Conservation (phyloP, 2,113 vertebrate species). For the Callaeas wilsoni region DNA sequence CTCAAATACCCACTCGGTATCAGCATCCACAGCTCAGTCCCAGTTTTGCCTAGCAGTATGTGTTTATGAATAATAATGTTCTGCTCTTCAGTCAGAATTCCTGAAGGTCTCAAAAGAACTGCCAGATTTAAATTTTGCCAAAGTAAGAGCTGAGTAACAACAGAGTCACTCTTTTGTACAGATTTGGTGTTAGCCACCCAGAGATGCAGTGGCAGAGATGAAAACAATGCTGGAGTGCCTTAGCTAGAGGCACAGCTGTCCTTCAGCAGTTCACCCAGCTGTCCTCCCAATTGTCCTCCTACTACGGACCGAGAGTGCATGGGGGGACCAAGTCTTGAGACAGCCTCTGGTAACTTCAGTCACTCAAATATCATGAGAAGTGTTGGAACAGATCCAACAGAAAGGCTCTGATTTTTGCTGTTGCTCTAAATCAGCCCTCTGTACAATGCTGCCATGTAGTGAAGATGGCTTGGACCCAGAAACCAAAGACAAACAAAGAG, state of each 20-base stretch:
- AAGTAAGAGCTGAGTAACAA: not conserved
- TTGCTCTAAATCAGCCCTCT: not conserved
- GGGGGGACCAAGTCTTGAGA: not conserved
- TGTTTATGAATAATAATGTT: not conserved
- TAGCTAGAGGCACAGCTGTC: not conserved
- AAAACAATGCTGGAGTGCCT: not conserved
- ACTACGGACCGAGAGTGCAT: not conserved
- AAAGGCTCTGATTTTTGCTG: not conserved
- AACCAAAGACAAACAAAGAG: not conserved
- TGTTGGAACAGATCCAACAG: not conserved
- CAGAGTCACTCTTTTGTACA: not conserved
- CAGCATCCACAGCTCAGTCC: not conserved
- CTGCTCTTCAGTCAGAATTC: not conserved
- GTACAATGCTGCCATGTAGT: not conserved
- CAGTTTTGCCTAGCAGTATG: not conserved
- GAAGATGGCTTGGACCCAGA: not conserved
- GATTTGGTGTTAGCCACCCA: not conserved
- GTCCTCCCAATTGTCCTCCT: not conserved
- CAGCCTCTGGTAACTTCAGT: not conserved
- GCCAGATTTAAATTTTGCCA: not conserved
- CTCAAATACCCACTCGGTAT: not conserved
- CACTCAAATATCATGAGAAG: not conserved
- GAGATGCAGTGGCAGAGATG: not conserved
- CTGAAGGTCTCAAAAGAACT: not conserved
- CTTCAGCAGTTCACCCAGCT: not conserved